Evolutionary conservation across 2,888 invertebrate species (phyloP).

Genomic region (Drosophila merina): DNA sequence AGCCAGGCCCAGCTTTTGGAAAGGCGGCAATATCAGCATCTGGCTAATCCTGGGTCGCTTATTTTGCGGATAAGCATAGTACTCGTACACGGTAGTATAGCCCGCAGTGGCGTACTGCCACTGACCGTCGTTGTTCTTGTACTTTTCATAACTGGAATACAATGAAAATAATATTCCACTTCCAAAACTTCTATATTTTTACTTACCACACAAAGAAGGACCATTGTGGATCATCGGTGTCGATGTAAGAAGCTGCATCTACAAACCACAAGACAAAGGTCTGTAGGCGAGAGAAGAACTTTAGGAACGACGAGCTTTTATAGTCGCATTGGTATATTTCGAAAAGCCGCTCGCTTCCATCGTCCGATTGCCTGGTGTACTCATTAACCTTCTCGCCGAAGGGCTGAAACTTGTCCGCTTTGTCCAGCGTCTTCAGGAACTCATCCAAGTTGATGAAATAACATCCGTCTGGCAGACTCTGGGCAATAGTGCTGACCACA

Average conservation of each 20-base stretch:
- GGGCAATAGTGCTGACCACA: slow-evolving; percentile 88
- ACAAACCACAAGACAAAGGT: slow-evolving; percentile 97
- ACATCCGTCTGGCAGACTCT: slow-evolving; percentile 89
- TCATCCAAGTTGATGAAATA: slow-evolving; percentile 88
- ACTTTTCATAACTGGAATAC: slow-evolving; percentile 88
- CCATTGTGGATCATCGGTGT: slow-evolving; percentile 96
- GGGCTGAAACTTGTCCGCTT: slow-evolving; percentile 91
- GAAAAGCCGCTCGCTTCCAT: slow-evolving; percentile 86
- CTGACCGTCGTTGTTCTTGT: slow-evolving; percentile 86
- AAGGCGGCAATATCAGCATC: slow-evolving; percentile 96
- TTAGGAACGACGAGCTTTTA: slow-evolving; percentile 89
- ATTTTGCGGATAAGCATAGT: slow-evolving; percentile 95
- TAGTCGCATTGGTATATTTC: slow-evolving; percentile 92
- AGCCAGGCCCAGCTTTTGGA: slow-evolving; percentile 93
- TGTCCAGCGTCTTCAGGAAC: slow-evolving; percentile 88
- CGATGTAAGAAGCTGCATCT: slow-evolving; percentile 97
- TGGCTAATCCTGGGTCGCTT: slow-evolving; percentile 96
- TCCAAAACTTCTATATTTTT: slow-evolving; percentile 33
- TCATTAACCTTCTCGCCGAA: slow-evolving; percentile 88
- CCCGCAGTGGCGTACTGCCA: slow-evolving; percentile 91
- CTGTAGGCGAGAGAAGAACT: slow-evolving; percentile 93
- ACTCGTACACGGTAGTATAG: slow-evolving; percentile 96
- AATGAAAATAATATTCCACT: background rate
- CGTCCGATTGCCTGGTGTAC: slow-evolving; percentile 84
- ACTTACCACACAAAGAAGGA: slow-evolving; percentile 92